Evolutionary conservation across 2,888 invertebrate species (phyloP).

Genomic region (Drosophila algonquin): DNA sequence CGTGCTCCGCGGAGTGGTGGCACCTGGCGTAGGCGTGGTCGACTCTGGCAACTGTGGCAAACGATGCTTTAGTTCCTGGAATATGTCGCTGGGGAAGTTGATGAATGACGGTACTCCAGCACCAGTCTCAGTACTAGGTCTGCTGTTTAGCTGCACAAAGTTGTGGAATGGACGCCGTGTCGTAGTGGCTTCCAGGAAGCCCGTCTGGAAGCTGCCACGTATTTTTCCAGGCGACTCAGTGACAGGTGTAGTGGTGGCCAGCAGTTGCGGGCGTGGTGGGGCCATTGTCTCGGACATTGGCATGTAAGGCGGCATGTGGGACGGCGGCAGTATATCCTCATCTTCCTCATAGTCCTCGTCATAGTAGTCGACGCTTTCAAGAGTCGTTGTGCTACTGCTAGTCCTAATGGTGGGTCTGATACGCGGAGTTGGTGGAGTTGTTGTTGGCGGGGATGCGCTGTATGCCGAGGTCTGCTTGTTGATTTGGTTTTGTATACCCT

Average conservation of each 20-base stretch:
- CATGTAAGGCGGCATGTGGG: constrained; percentile 87
- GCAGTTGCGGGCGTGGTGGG: constrained; percentile 75
- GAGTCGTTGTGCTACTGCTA: constrained; percentile 32
- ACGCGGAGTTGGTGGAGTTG: constrained; percentile 58
- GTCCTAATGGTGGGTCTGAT: constrained; percentile 57
- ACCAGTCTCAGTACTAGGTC: constrained; percentile 44
- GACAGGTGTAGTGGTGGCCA: constrained; percentile 45
- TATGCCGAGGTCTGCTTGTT: constrained; percentile 43
- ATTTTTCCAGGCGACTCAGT: constrained; percentile 41
- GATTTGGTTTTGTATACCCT: constrained; percentile 73
- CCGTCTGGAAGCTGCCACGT: constrained; percentile 70
- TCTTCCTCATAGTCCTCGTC: constrained; percentile 84
- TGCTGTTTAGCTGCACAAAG: constrained; percentile 67
- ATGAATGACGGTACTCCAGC: constrained; percentile 82
- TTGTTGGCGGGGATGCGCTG: constrained; percentile 18
- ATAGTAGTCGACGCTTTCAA: constrained; percentile 71
- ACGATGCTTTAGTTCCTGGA: constrained; percentile 82
- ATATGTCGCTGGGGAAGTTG: constrained; percentile 83
- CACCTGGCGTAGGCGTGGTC: constrained; percentile 15
- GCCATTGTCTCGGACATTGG: constrained; percentile 86
- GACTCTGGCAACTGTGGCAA: constrained; percentile 55
- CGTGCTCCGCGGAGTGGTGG: constrained; percentile 10
- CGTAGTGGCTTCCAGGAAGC: constrained; percentile 76
- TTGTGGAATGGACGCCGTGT: constrained; percentile 76
- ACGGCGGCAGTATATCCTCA: constrained; percentile 86